These are phyloP conservation scores for Epistrophe grossulariae DNA, from an alignment of 2,888 invertebrate genomes.

Conservation along the genomic window DNA sequence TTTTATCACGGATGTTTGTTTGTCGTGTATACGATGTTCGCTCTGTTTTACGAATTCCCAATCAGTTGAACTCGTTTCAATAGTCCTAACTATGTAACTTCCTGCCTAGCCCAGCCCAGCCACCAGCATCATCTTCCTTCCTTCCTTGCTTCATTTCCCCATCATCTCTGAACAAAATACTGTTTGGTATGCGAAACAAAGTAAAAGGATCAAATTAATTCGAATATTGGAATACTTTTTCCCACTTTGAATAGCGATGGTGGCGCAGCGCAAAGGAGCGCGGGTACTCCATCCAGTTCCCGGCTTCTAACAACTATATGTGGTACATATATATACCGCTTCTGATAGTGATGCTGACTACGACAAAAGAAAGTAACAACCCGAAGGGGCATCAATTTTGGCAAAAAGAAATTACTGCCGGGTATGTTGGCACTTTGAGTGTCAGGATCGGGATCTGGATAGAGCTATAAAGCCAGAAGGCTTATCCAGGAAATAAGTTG, in stretches of 20 bases:
- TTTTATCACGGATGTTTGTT: conserved; percentile 46
- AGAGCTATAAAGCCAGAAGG: conserved; percentile 64
- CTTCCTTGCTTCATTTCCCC: background rate
- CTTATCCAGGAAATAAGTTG: conserved; percentile 66
- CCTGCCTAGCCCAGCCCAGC: conserved; percentile 27
- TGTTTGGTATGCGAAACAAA: conserved; percentile 74
- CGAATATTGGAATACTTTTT: conserved; percentile 74
- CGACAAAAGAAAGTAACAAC: conserved; percentile 27
- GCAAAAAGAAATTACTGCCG: conserved; percentile 70
- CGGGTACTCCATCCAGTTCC: background rate
- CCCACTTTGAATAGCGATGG: conserved; percentile 55
- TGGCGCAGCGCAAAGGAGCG: background rate
- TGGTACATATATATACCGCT: background rate
- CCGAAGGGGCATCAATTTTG: conserved; percentile 55
- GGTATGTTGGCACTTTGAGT: conserved; percentile 71
- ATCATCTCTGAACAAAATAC: conserved; percentile 2
- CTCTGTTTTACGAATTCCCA: conserved; percentile 56
- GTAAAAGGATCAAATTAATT: conserved; percentile 76
- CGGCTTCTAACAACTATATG: background rate
- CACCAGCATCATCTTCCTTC: conserved; percentile 22
- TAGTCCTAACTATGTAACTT: conserved; percentile 50
- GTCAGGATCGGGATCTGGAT: conserved; percentile 35
- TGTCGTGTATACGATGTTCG: conserved; percentile 60
- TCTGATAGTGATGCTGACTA: background rate
- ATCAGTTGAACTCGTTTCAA: conserved; percentile 55